Percentiles rank a stretch among this genome's conserved stretches.
These are phyloP conservation scores for Lepidothrix coronata DNA, from an alignment of 2,113 vertebrate genomes.

Conservation along the genomic window DNA sequence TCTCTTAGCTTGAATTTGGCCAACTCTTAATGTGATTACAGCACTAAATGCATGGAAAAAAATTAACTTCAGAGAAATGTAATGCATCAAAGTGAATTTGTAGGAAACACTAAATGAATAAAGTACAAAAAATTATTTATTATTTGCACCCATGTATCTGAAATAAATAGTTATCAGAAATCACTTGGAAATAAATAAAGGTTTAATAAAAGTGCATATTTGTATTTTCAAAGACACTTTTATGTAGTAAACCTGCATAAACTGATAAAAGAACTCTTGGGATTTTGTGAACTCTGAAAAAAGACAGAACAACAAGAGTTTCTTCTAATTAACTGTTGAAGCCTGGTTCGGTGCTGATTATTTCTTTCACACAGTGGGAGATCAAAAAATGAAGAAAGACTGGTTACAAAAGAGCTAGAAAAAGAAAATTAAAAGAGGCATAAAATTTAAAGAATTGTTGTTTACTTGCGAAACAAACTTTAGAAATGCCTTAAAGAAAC, in stretches of 20 bases:
- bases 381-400: not conserved
- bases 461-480: not conserved
- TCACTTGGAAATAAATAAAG: slow-evolving; percentile 4
- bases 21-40: not conserved
- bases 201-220: slow-evolving; percentile 16
- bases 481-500: not conserved
- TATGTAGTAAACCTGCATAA: slow-evolving; percentile 49
- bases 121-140: not conserved
- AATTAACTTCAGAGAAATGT: not conserved
- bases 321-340: slow-evolving; percentile 45
- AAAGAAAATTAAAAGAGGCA: slow-evolving; percentile 32
- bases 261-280: slow-evolving; percentile 54
- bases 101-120: not conserved
- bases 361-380: slow-evolving; percentile 26
- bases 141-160: not conserved
- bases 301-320: slow-evolving; percentile 1
- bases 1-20: not conserved
- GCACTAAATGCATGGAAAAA: not conserved
- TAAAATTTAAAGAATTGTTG: slow-evolving; percentile 21
- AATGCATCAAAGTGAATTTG: not conserved
- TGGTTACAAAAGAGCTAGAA: slow-evolving; percentile 35
- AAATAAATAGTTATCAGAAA: slow-evolving; percentile 27
- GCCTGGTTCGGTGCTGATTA: slow-evolving; percentile 55
- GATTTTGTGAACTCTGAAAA: slow-evolving; percentile 15
- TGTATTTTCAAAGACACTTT: slow-evolving; percentile 43